Percentiles rank a stretch among this genome's conserved stretches.
Conservation (phyloP, 2,797 vertebrate genomes). For the Odontamblyopus lacepedii region DNA sequence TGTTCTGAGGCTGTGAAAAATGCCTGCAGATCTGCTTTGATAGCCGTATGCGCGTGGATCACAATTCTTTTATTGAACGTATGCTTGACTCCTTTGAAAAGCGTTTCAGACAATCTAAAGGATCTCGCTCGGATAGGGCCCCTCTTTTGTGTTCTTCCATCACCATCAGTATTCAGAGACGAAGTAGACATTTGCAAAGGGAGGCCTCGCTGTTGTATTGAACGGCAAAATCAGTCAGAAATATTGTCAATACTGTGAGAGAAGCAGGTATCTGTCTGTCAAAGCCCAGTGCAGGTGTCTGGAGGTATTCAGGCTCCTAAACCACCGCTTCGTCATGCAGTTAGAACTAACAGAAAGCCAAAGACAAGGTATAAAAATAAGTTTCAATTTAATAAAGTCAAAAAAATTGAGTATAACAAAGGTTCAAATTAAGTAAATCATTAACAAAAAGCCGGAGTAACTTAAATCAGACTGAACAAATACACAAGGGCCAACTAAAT, state of each 20-base stretch:
- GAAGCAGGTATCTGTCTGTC: neutral
- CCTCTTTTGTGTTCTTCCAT: constrained; percentile 6
- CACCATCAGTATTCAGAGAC: neutral
- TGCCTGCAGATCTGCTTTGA: constrained; percentile 17
- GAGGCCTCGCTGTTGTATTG: neutral
- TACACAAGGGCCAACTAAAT: no score
- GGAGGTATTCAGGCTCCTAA: no score
- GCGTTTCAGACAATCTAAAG: constrained; percentile 22
- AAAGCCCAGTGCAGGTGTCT: no score
- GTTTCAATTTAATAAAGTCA: no score
- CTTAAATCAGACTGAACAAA: no score
- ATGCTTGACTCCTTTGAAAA: constrained; percentile 19
- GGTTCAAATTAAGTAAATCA: no score
- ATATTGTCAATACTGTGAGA: neutral
- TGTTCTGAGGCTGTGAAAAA: constrained; percentile 16
- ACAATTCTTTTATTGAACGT: constrained; percentile 13
- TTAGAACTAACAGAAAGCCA: no score
- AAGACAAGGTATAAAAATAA: no score
- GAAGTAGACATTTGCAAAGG: constrained; percentile 6
- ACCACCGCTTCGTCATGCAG: no score
- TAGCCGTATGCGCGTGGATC: constrained; percentile 17
- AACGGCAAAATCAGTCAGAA: neutral
- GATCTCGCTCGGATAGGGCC: constrained; percentile 8
- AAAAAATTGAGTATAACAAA: no score
- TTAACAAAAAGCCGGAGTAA: no score